Evolutionary conservation across 2,888 invertebrate species (phyloP), one percentile per base, ranked within the genome.

Genomic region (Amblyteles armatorius): DNA sequence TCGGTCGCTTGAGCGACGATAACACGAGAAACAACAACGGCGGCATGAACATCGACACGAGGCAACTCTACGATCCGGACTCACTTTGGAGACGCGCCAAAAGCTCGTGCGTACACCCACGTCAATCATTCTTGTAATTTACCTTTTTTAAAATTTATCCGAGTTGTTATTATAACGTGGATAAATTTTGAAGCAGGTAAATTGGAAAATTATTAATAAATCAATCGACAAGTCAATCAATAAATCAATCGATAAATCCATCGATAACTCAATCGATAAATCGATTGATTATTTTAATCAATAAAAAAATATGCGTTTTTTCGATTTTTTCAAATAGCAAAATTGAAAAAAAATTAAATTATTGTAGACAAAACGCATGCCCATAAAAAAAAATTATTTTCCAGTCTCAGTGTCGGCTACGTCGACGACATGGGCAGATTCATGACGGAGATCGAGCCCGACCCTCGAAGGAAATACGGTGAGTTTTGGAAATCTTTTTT

Each of bases 371-470:
- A 52, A 52, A 16, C n/a, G 4, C 5, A 50, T n/a, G n/a, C 5
- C 3, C 7, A 9, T 11, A 40, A 40, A 11, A 11, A 11, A 9
- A 2, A n/a, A 3, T 50, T 50, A 16, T n/a, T 63, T 5, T 89
- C 95, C 88, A 96, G 97, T 72, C 95, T 99, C 89, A 97, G 97
- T 91, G 96, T 99, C 89, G 99, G 99, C 19, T 96, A 97, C 91
- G 96, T 99, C 40, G 98, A 98, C 91, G 96, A 97, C 88, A 95
- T 98, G 90, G 99, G 99, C 3, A 96, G 98, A 92, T 99, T 98
- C 94, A 97, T 98, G 94, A 97, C 98, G 13, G 98, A 98, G 94
- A 97, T 98, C 93, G 98, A 98, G 91, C 96, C 96, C 40, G 96
- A 96, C 92, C 96, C 96, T 73, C 96, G 95, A 88, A 94, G 94